Evolutionary conservation across 2,797 vertebrate species (phyloP), one percentile per base, ranked within the genome.

Genomic region (Valencia hispanica): DNA sequence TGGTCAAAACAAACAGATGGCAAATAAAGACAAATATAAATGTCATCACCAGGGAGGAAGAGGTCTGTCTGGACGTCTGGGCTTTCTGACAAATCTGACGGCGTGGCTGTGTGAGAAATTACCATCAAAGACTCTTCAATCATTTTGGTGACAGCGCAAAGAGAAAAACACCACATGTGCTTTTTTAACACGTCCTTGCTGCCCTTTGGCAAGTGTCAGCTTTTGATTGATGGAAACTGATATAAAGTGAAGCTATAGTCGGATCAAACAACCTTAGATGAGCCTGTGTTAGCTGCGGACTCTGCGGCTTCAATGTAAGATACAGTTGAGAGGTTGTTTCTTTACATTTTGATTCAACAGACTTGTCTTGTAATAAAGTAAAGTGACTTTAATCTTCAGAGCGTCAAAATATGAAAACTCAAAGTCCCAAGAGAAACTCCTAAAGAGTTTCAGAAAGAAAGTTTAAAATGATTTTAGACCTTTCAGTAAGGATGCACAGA

Each of bases 1-100:
- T 34, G 73, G 34, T 81, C 32, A 36, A 68, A 84, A 69, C 47
- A 76, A 70, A 45, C 48, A 82, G 79, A 74, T 25, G 1, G 70
- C 57, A 78, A 79, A 82, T 82, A 69, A 68, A 73, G 79, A 79
- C 39, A 45, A 73, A 84, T 82, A 65, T 70, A 51, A 84, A 83
- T 70, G 79, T 78, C 73, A 80, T 68, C 41, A 53, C 41, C 2
- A 2, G 34, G 34, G 51, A 71, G 68, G 57, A 17, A 2, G n/a
- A 8, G 39, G 72, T 70, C 48, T 55, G 72, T 68, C 57, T 73
- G 69, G 55, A 43, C 50, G 71, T 69, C 70, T 57, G 43, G 20
- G 55, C 41, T 75, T 61, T 81, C 63, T 79, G 71, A 83, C 41
- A 63, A 80, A 34, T 47, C 48, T 73, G 79, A 25, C 53, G 32